Conservation (phyloP, 2,888 invertebrate genomes). For the Chrysodeixis includens region DNA sequence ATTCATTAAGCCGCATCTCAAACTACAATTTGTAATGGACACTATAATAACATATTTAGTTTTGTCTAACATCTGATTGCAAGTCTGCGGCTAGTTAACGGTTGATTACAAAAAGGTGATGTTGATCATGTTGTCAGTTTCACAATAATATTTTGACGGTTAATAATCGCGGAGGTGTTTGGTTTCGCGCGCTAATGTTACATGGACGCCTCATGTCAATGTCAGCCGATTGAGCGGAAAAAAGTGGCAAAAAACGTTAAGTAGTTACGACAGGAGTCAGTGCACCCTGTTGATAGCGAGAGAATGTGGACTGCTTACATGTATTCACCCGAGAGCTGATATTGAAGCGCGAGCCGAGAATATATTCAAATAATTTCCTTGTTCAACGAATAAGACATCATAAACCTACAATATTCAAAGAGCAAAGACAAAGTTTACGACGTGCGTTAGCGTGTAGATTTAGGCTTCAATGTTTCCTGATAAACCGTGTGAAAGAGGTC, state of each 20-base stretch:
- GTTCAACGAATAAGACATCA: not conserved
- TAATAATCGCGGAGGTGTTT: slow-evolving; percentile 62
- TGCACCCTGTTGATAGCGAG: slow-evolving; percentile 56
- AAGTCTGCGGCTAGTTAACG: slow-evolving; percentile 66
- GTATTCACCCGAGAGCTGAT: slow-evolving; percentile 27
- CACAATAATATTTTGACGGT: slow-evolving; percentile 72
- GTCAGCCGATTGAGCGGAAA: slow-evolving; percentile 70
- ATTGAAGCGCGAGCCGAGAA: not conserved
- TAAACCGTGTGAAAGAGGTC: not conserved
- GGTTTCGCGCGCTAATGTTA: slow-evolving; percentile 72
- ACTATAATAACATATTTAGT: slow-evolving; percentile 60
- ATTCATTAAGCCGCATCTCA: slow-evolving; percentile 39
- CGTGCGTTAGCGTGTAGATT: not conserved
- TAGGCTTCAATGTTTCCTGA: not conserved
- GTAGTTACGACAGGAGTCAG: slow-evolving; percentile 61
- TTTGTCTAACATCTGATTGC: slow-evolving; percentile 44
- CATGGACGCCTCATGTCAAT: slow-evolving; percentile 76
- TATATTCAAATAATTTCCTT: not conserved
- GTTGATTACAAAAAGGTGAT: slow-evolving; percentile 65
- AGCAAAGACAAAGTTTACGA: not conserved
- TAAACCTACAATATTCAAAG: not conserved
- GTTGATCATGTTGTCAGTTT: slow-evolving; percentile 69
- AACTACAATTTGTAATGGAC: slow-evolving; percentile 53
- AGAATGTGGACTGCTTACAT: slow-evolving; percentile 21
- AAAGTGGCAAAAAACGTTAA: slow-evolving; percentile 65